phyloP scores from a whole-genome alignment of 2,113 vertebrate genomes.

The Cyprinus carpio region DNA sequence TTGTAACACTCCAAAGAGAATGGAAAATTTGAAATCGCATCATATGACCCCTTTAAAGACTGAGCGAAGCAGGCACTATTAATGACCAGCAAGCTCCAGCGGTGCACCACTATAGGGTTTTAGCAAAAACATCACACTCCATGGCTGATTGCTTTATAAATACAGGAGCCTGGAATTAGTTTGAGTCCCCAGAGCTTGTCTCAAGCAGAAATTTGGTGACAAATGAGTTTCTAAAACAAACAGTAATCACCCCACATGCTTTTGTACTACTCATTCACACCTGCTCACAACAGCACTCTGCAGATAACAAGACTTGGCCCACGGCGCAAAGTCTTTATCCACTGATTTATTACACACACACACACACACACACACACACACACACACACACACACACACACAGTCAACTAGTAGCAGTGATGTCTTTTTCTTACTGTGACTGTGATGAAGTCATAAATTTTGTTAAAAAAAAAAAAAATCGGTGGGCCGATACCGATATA shows the following conservation, averaged over 20 bases:
- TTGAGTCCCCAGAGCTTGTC: not conserved
- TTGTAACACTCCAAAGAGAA: too few species aligned
- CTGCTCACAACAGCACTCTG: not conserved
- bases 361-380: too few species aligned
- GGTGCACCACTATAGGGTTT: not conserved
- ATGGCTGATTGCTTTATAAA: constrained; percentile 11
- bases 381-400: too few species aligned
- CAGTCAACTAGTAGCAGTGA: not conserved
- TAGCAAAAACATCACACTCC: not conserved
- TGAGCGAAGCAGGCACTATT: not conserved
- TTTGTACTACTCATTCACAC: constrained; percentile 21
- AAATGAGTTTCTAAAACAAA: constrained; percentile 24
- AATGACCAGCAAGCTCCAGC: constrained; percentile 11
- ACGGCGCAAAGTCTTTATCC: not conserved
- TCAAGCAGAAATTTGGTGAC: constrained; percentile 1
- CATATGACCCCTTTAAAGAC: too few species aligned
- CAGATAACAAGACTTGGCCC: not conserved
- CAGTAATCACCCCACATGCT: not conserved
- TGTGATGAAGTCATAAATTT: not conserved
- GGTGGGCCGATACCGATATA: too few species aligned
- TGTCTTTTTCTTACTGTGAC: constrained; percentile 3
- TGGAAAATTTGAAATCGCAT: too few species aligned
- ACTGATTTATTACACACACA: not conserved
- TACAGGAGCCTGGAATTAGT: not conserved
- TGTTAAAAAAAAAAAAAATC: too few species aligned